Conservation (phyloP, 23 tunicate species). For the Botrylloides violaceus region DNA sequence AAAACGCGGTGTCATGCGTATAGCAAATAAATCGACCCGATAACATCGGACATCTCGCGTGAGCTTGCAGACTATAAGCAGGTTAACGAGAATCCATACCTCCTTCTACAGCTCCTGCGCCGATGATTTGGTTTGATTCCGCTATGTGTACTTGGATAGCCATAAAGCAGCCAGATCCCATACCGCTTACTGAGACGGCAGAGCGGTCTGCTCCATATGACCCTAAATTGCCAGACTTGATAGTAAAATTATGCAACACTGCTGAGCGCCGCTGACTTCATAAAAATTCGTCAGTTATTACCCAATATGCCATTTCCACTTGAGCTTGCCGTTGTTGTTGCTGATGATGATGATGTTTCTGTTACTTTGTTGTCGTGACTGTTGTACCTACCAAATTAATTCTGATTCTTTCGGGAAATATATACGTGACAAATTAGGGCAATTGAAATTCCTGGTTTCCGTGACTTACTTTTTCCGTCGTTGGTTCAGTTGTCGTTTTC, state of each 20-base stretch:
- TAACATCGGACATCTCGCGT: not conserved
- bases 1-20: not conserved
- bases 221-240: not conserved
- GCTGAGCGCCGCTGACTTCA: too few species aligned
- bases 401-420: too few species aligned
- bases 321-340: not conserved
- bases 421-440: too few species aligned
- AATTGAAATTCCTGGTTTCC: too few species aligned
- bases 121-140: constrained; percentile 12
- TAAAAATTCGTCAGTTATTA: too few species aligned
- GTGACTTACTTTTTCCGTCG: not conserved
- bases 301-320: not conserved
- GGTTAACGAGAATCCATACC: not conserved
- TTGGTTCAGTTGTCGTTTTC: not conserved
- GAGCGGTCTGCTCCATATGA: constrained; percentile 8
- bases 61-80: not conserved
- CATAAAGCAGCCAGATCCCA: constrained; percentile 19
- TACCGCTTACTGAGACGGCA: constrained; percentile 23
- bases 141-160: constrained; percentile 23
- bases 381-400: too few species aligned
- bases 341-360: not conserved
- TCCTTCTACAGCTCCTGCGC: constrained; percentile 24
- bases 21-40: not conserved
- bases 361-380: too few species aligned
- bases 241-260: too few species aligned